A percentile compares a stretch with the other conserved stretches of the same genome.
phyloP scores from a whole-genome alignment of 1,140 invertebrate species.

The Solen grandis region DNA sequence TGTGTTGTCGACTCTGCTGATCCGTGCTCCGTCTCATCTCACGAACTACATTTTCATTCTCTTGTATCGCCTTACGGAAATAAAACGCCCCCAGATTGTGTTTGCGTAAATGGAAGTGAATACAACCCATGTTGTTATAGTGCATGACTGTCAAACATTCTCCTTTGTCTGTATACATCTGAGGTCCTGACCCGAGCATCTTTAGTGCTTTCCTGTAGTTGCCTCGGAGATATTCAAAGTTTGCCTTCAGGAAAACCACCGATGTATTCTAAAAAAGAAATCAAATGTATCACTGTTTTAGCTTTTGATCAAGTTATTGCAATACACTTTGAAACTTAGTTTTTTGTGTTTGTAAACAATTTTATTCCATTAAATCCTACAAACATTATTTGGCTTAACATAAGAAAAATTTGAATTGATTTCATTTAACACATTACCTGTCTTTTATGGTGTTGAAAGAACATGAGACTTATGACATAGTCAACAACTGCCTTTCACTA shows the following conservation, averaged over 20 bases:
- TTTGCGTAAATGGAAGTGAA: constrained; percentile 93
- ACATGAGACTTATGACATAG: too few species aligned
- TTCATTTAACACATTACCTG: too few species aligned
- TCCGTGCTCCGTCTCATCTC: constrained; percentile 70
- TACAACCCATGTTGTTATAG: constrained; percentile 94
- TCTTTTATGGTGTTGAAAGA: too few species aligned
- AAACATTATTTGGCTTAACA: too few species aligned
- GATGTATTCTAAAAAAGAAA: constrained; percentile 82
- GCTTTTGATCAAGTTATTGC: too few species aligned
- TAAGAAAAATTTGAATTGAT: too few species aligned
- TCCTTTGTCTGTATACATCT: constrained; percentile 65
- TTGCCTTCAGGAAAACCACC: constrained; percentile 86
- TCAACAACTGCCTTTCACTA: too few species aligned
- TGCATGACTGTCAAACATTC: constrained; percentile 85
- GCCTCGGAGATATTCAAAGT: constrained; percentile 87
- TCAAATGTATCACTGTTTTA: too few species aligned
- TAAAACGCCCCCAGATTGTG: constrained; percentile 92
- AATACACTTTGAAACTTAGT: too few species aligned
- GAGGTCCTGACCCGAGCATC: constrained; percentile 84
- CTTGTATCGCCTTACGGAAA: constrained; percentile 90
- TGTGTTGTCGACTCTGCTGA: constrained; percentile 54
- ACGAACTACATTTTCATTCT: constrained; percentile 86
- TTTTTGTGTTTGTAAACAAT: too few species aligned
- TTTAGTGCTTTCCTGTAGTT: constrained; percentile 87
- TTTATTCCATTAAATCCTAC: too few species aligned